Percentiles rank a stretch among this genome's conserved stretches.
Conservation (phyloP, 2,888 invertebrate species). For the Eubasilissa splendida region DNA sequence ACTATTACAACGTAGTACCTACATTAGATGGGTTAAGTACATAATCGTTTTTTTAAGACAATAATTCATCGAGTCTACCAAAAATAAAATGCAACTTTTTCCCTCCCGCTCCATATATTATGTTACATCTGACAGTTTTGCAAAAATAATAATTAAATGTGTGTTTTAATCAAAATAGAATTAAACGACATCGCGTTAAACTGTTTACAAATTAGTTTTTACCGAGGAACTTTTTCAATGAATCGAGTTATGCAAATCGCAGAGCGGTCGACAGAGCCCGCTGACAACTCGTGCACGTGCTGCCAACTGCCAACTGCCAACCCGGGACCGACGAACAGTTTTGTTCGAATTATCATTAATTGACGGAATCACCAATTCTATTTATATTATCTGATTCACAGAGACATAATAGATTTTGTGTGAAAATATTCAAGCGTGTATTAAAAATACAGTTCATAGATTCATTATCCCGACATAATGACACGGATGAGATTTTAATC, state of each 20-base stretch:
- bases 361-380: no score
- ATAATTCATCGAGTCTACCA: background rate
- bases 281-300: background rate
- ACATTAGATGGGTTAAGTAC: no score
- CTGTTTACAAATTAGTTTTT: conserved; percentile 39
- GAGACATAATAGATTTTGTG: no score
- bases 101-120: conserved; percentile 17
- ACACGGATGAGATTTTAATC: no score
- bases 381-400: no score
- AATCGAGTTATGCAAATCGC: background rate
- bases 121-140: conserved; percentile 5
- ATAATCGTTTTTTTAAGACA: background rate
- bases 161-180: conserved; percentile 25
- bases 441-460: no score
- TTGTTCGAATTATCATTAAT: no score
- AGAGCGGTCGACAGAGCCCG: background rate
- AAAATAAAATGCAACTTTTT: background rate
- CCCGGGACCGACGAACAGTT: background rate
- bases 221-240: no score
- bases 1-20: no score
- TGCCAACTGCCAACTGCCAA: background rate
- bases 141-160: conserved; percentile 40
- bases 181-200: conserved; percentile 10
- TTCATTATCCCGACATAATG: no score
- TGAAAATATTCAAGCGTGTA: no score